Conservation (phyloP, 2,113 vertebrate species). For the Stigmatopora argus region DNA sequence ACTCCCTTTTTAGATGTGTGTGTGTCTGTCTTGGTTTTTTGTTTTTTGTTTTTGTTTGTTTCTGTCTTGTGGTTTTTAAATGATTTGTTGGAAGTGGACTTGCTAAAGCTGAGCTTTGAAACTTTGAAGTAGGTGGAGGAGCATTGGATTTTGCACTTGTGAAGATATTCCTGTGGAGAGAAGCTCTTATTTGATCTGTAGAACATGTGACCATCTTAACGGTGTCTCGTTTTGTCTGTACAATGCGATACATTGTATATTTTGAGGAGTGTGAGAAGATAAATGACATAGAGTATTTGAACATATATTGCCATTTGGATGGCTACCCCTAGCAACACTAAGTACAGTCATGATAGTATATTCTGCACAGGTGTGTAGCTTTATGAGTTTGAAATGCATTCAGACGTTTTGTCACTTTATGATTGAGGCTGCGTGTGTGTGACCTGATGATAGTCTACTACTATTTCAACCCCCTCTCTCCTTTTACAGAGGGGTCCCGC, state of each 20-base stretch:
- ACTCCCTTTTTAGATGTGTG: constrained; percentile 67
- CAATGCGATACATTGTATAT: constrained; percentile 94
- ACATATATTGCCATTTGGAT: constrained; percentile 79
- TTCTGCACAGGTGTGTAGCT: constrained; percentile 84
- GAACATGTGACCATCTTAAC: constrained; percentile 83
- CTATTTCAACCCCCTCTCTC: constrained; percentile 74
- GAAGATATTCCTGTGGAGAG: constrained; percentile 84
- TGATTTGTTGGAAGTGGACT: constrained; percentile 65
- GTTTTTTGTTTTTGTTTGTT: constrained; percentile 29
- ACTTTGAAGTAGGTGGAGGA: constrained; percentile 85
- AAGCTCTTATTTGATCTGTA: constrained; percentile 85
- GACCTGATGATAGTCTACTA: constrained; percentile 44
- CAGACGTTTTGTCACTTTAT: constrained; percentile 77
- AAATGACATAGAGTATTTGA: constrained; percentile 83
- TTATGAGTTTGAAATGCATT: constrained; percentile 82
- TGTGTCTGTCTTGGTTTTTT: constrained; percentile 26
- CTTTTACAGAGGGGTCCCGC: constrained; percentile 56
- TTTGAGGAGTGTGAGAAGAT: constrained; percentile 44
- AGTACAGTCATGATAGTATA: constrained; percentile 78
- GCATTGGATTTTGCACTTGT: constrained; percentile 97
- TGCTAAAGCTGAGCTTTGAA: constrained; percentile 59
- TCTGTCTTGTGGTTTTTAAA: constrained; percentile 12
- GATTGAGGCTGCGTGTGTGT: constrained; percentile 31
- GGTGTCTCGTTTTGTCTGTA: constrained; percentile 86
- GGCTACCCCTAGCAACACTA: constrained; percentile 91